Percentiles rank a stretch among this genome's conserved stretches.
Conservation (phyloP, 1,140 invertebrate species). For the Campoletis sonorensis region DNA sequence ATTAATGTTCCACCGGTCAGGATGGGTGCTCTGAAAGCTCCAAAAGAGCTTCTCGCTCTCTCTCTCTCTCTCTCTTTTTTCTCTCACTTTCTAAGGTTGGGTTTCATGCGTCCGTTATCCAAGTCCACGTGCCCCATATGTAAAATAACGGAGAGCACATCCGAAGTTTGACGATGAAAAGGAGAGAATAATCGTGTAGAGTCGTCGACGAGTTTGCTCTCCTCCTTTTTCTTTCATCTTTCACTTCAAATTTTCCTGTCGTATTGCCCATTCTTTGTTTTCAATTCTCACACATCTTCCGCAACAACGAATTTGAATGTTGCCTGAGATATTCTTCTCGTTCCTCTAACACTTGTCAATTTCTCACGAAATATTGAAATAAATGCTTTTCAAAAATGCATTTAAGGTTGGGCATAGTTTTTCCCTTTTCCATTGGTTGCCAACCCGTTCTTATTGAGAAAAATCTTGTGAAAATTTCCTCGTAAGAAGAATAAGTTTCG, state of each 20-base stretch:
- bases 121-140: slow-evolving; percentile 14
- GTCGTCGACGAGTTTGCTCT: slow-evolving; percentile 29
- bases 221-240: slow-evolving; percentile 1
- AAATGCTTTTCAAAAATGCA: background rate
- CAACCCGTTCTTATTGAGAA: too few species aligned
- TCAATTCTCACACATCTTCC: slow-evolving; percentile 59
- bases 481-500: background rate
- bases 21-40: slow-evolving; percentile 58
- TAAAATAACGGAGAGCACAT: slow-evolving; percentile 4
- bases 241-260: background rate
- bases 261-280: slow-evolving; percentile 53
- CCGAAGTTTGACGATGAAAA: slow-evolving; percentile 36
- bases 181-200: slow-evolving; percentile 44
- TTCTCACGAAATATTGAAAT: background rate
- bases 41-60: background rate
- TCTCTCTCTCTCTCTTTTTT: background rate
- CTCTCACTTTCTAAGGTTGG: background rate
- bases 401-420: background rate
- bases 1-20: slow-evolving; percentile 56
- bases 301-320: background rate
- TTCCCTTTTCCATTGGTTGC: too few species aligned
- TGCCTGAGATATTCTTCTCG: background rate
- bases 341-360: background rate
- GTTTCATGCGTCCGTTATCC: slow-evolving; percentile 23
- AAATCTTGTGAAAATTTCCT: background rate